Base-by-base conservation (phyloP, 2,797 vertebrate genomes). In the Telmatherina bonti region DNA sequence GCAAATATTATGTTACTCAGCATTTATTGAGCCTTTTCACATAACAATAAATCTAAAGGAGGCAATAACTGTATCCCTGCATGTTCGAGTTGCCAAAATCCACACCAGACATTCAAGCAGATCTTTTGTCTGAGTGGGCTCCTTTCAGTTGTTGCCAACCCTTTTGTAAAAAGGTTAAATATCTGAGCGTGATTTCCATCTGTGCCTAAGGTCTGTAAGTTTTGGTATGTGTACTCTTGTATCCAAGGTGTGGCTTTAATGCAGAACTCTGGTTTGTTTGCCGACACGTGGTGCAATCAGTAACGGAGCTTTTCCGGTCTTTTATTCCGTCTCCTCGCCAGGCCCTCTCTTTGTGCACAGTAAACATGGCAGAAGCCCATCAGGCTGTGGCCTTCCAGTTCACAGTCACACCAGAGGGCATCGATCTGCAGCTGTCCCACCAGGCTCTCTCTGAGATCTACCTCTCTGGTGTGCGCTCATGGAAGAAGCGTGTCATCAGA, bases 331-430 rank as follows among this genome's bases (percentile, higher is more conserved):
- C 27, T 73, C 16, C n/a, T 3, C 11, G 4, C 43, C 26, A 74
- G 61, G 30, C n/a, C 10, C 16, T 65, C 3, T 52, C 30, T 4
- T 20, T 3, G 27, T 64, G 24, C 54, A 30, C 74, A 88, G 91
- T 55, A 41, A 74, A 59, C 79, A 95, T 95, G 95, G 95, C 95
- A 7, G 95, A 95, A 82, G 95, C 95, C 62, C 95, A 95, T 79
- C 95, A 95, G 90, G 95, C 95, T 0, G 95, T 95, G 73, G 95
- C 94, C 63, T 95, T 95, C 88, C 94, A 95, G 93, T 95, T 95
- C 91, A 95, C 94, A 0, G 92, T 95, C 81, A 95, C 94, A 2
- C 92, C 90, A 1, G 94, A 95, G 24, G 95, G 94, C 57, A 93
- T 94, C 3, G 91, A 94, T 82, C 87, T 95, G 62, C 93, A 89